Conservation (phyloP, 2,113 vertebrate species). For the Brevimyrus niger region DNA sequence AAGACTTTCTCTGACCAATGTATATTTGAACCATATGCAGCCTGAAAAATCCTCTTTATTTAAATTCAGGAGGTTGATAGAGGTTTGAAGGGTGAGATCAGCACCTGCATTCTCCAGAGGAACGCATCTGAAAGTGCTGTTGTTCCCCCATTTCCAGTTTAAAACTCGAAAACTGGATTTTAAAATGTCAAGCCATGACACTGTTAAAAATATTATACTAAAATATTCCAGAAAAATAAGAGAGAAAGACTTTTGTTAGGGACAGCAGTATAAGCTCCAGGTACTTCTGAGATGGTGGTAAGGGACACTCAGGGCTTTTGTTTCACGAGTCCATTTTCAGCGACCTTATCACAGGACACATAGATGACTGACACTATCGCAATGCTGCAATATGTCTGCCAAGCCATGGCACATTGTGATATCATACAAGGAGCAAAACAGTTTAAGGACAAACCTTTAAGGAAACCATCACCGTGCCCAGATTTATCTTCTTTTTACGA, state of each 20-base stretch:
- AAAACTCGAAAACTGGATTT: background rate
- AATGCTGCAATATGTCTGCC: background rate
- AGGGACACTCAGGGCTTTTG: background rate
- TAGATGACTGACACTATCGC: background rate
- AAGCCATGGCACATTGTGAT: background rate
- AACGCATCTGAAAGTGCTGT: background rate
- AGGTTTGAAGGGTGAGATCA: background rate
- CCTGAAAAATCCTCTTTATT: background rate
- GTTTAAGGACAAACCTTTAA: background rate
- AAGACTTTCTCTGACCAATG: background rate
- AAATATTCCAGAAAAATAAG: background rate
- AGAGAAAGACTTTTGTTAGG: background rate
- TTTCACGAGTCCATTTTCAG: background rate
- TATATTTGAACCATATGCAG: background rate
- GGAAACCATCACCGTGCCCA: background rate
- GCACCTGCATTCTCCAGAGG: background rate
- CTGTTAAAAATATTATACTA: background rate
- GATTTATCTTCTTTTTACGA: conserved; percentile 2
- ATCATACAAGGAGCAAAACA: background rate
- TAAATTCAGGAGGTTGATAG: background rate
- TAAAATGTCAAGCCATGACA: background rate
- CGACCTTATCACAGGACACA: background rate
- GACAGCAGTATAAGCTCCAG: background rate
- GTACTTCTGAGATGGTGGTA: background rate
- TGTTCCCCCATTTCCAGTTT: background rate